phyloP scores from a whole-genome alignment of 2,113 vertebrate genomes.

The Sporophila hypoxantha region DNA sequence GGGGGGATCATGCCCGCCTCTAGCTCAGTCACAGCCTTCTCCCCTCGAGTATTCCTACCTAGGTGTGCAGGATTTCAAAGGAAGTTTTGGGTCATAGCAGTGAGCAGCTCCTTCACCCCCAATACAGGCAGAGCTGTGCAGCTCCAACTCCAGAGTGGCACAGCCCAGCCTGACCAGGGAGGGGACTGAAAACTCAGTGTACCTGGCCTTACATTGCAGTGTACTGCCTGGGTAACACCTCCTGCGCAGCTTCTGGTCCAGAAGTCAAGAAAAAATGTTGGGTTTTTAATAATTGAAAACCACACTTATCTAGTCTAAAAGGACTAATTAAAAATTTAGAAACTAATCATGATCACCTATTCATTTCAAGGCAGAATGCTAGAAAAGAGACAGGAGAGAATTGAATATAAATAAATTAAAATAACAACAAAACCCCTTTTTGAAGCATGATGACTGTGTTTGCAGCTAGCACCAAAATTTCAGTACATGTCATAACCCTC shows the following conservation, averaged over 20 bases:
- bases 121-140: background rate
- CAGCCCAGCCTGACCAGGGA: background rate
- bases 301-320: background rate
- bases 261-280: background rate
- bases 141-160: background rate
- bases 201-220: background rate
- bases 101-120: background rate
- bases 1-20: background rate
- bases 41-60: background rate
- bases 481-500: background rate
- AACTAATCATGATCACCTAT: conserved; percentile 6
- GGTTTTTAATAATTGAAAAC: conserved; percentile 23
- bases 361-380: background rate
- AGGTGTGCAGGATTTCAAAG: background rate
- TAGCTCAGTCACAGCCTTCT: background rate
- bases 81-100: background rate
- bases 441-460: background rate
- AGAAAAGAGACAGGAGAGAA: background rate
- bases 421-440: background rate
- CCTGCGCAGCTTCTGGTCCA: background rate
- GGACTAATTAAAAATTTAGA: conserved; percentile 35
- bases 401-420: conserved; percentile 23
- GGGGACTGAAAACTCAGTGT: background rate
- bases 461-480: background rate
- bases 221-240: background rate